Evolutionary conservation across 2,113 vertebrate species (phyloP), one percentile per base, ranked within the genome.

Genomic region (Neodontobutis hainanensis): DNA sequence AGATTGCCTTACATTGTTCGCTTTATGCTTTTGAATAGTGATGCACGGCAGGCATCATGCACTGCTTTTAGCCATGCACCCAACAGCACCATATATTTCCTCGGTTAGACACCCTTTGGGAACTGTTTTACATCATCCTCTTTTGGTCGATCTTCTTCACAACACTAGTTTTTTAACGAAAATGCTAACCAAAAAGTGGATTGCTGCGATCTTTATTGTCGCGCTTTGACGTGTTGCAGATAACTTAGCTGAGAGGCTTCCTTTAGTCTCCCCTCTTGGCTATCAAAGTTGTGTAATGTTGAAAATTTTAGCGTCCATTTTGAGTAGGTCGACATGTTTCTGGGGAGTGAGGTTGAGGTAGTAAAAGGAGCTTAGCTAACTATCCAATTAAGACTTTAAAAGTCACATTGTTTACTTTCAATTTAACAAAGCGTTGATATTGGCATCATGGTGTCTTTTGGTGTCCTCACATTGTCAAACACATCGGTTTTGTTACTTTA

Each of bases 301-400:
- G 89, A 82, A 73, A 84, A 78, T 88, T 71, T 81, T 84, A 86
- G 95, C 96, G 93, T 97, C 96, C 96, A 97, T 99, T 95, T 99
- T 97, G 95, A 95, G 94, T 88, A 90, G 91, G 92, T 95, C 94
- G 94, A 95, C 94, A 92, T 94, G 94, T 93, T 97, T 97, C 94
- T 91, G 92, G 91, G 91, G 94, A 90, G 89, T 92, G 16, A 40
- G 59, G 34, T 16, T 7, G 27, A 61, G 62, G 58, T 69, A 42
- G 90, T 82, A 81, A 82, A 85, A 91, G 70, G 65, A 84, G 59
- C 65, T 73, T 11, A 56, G 85, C 80, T 82, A 84, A 85, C 76
- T 88, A 34, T 59, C 65, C 71, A 61, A 15, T 51, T 15, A 43
- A 45, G 10, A 80, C 73, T 88, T 85, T 32, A 8, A 2, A 67